Percentiles rank a stretch among this genome's conserved stretches.
These are phyloP conservation scores for Calephelis nemesis DNA, from an alignment of 1,140 invertebrate species.

Conservation along the genomic window DNA sequence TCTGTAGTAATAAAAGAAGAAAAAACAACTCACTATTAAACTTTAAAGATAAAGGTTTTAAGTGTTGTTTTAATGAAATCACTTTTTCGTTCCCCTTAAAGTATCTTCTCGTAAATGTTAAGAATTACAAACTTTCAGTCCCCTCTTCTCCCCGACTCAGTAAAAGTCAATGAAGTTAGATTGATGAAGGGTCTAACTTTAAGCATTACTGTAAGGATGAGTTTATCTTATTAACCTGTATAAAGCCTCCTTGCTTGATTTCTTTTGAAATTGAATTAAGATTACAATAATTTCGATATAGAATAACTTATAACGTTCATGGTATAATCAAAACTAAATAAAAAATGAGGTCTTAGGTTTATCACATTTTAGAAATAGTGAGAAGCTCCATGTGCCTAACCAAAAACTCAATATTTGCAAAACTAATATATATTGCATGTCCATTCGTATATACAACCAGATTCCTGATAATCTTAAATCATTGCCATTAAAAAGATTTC, in stretches of 20 bases:
- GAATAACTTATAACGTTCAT: no score
- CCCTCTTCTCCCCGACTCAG: constrained; percentile 18
- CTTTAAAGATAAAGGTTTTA: constrained; percentile 17
- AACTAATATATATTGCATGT: no score
- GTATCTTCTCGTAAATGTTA: constrained; percentile 18
- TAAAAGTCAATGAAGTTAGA: constrained; percentile 24
- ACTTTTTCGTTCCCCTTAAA: constrained; percentile 24
- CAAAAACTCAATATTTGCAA: no score
- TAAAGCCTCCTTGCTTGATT: background rate
- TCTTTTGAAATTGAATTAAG: background rate
- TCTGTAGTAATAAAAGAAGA: constrained; percentile 1
- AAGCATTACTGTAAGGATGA: constrained; percentile 27
- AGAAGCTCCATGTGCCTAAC: no score
- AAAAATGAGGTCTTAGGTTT: no score
- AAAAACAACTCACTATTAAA: constrained; percentile 5
- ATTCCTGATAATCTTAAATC: no score
- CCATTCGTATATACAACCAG: no score
- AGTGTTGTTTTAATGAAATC: constrained; percentile 21
- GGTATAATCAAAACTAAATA: no score
- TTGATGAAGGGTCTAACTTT: constrained; percentile 34
- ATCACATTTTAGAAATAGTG: no score
- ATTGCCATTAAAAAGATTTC: no score
- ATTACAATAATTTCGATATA: background rate
- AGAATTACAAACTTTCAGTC: constrained; percentile 19
- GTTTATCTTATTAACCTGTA: constrained; percentile 28